These are phyloP conservation scores for Mellivora capensis DNA, from an alignment of 2,113 vertebrate genomes.

Conservation along the genomic window DNA sequence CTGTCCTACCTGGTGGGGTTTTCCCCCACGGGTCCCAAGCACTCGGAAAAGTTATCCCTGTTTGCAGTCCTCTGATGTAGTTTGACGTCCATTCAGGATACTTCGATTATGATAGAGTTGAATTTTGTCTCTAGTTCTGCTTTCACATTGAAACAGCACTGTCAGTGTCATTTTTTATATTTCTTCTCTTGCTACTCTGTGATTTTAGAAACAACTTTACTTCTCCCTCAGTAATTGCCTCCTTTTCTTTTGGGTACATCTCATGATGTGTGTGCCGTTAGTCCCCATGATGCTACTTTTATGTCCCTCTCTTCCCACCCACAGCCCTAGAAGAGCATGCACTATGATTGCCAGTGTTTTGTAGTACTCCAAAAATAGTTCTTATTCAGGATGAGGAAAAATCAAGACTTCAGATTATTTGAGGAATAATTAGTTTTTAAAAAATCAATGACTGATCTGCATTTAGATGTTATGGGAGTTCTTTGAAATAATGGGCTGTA, in stretches of 20 bases:
- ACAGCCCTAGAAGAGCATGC: neutral
- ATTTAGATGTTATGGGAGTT: neutral
- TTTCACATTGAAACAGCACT: neutral
- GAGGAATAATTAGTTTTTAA: neutral
- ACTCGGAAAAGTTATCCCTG: neutral
- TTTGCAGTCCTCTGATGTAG: neutral
- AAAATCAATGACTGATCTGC: neutral
- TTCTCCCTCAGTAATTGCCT: neutral
- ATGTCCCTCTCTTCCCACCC: neutral
- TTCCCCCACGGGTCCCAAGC: no score
- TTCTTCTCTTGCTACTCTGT: neutral
- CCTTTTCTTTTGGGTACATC: neutral
- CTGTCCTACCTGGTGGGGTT: neutral
- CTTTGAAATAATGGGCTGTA: neutral
- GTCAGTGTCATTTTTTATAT: neutral
- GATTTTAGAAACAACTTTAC: slow-evolving; percentile 32
- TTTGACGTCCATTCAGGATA: neutral
- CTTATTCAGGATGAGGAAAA: neutral
- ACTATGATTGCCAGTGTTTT: neutral
- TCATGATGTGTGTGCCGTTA: neutral
- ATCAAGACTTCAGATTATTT: neutral
- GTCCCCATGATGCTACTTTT: neutral
- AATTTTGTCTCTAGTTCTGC: neutral
- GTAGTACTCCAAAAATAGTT: neutral
- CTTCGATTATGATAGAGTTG: neutral